Percentiles rank a stretch among this genome's conserved stretches.
Evolutionary conservation across 64 coral and sea anemone genomes (phyloP).

Genomic region (Pachyseris speciosa): DNA sequence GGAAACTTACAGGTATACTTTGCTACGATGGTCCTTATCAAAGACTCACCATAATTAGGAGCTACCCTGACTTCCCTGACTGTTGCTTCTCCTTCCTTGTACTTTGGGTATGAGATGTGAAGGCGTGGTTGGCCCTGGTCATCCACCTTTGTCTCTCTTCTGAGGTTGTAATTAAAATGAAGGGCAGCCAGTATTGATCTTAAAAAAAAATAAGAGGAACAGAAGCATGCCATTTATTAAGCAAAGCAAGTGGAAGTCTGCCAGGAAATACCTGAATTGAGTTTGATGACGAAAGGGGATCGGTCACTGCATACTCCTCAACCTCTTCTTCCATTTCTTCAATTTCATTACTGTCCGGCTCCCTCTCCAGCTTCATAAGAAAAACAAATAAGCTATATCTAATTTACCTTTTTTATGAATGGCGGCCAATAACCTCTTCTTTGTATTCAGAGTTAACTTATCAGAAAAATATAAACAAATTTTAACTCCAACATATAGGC

Average conservation of each 20-base stretch:
- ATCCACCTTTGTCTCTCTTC: constrained; percentile 11
- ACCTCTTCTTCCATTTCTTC: neutral
- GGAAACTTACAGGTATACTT: neutral
- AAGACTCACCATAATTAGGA: constrained; percentile 1
- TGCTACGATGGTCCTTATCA: no score
- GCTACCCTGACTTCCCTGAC: no score
- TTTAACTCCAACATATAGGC: no score
- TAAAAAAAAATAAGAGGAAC: no score
- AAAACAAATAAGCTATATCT: neutral
- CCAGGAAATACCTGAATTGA: neutral
- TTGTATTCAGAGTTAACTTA: no score
- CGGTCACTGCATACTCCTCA: neutral
- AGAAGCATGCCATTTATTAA: neutral
- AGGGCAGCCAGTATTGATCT: no score
- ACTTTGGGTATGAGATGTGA: constrained; percentile 4
- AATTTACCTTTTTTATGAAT: no score
- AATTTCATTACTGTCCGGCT: neutral
- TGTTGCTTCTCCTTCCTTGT: constrained; percentile 34
- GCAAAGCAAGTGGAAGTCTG: no score
- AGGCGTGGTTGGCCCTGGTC: neutral
- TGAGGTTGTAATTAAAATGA: no score
- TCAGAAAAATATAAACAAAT: no score
- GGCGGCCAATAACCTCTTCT: no score
- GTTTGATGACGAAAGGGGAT: neutral
- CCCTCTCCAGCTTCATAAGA: neutral